Percentiles rank a stretch among this genome's conserved stretches.
These are phyloP conservation scores for Mastomys natalensis DNA, from an alignment of 2,113 vertebrate genomes.

Conservation along the genomic window DNA sequence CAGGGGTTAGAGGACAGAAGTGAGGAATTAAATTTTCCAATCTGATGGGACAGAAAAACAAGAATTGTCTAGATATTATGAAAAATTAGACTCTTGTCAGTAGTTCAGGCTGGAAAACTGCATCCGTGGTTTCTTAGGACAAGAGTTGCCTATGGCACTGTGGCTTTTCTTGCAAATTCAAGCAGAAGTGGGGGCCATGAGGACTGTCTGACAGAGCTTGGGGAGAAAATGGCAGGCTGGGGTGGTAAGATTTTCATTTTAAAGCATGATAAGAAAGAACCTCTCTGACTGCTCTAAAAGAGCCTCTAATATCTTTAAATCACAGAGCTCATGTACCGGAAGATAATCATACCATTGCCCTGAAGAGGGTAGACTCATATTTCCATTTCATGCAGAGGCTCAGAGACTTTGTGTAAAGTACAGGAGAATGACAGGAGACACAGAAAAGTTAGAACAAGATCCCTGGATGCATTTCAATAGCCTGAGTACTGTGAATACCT, in stretches of 20 bases:
- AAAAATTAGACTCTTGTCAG: not conserved
- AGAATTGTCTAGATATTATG: not conserved
- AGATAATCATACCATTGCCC: not conserved
- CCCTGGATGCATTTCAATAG: not conserved
- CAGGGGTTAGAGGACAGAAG: no score
- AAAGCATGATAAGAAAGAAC: constrained; percentile 7
- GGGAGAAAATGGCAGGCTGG: not conserved
- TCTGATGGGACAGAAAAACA: not conserved
- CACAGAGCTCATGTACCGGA: not conserved
- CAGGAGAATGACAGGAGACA: not conserved
- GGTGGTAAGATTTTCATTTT: constrained; percentile 4
- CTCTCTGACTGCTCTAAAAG: not conserved
- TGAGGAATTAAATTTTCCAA: not conserved
- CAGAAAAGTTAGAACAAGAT: not conserved
- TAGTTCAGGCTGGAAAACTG: not conserved
- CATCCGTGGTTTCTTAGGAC: not conserved
- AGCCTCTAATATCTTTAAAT: not conserved
- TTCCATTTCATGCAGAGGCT: not conserved
- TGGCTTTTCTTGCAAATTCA: not conserved
- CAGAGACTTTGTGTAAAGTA: not conserved
- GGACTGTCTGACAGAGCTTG: not conserved
- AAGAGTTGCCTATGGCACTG: no score
- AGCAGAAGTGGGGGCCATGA: not conserved
- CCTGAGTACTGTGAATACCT: not conserved
- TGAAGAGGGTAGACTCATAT: not conserved